A percentile compares a stretch with the other conserved stretches of the same genome.
Evolutionary conservation across 2,113 vertebrate genomes (phyloP).

Genomic region (Nycticryphes semicollaris): DNA sequence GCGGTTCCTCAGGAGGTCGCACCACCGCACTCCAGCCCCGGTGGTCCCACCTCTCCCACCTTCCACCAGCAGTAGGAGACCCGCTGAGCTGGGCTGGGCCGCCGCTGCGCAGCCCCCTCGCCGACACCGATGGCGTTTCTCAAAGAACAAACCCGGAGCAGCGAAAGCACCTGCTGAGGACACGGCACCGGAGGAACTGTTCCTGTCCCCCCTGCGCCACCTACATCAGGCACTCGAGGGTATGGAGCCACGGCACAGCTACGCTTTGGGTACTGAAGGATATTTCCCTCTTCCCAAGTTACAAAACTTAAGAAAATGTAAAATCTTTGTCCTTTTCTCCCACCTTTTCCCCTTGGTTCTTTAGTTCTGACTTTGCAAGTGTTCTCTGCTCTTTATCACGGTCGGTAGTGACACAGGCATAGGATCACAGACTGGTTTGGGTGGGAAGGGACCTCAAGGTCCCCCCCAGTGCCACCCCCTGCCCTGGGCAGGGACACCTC

Average conservation of each 20-base stretch:
- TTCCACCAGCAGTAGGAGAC: no score
- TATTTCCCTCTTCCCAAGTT: neutral
- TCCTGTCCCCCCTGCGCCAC: no score
- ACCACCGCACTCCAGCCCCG: no score
- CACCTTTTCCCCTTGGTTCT: neutral
- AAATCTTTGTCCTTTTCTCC: neutral
- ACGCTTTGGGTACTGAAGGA: rapidly evolving
- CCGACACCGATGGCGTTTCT: no score
- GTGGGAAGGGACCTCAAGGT: neutral
- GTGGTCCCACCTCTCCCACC: no score
- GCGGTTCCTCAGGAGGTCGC: no score
- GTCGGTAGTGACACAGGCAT: neutral
- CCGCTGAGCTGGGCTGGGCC: no score
- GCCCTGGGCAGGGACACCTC: neutral
- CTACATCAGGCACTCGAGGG: no score
- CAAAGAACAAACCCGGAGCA: neutral
- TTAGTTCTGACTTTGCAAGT: rapidly evolving
- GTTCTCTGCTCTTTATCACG: rapidly evolving
- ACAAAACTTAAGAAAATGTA: neutral
- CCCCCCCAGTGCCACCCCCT: neutral
- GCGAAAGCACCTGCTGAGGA: rapidly evolving
- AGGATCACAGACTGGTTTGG: neutral
- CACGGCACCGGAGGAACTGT: rapidly evolving
- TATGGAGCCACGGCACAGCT: rapidly evolving
- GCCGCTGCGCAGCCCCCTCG: no score